A percentile compares a stretch with the other conserved stretches of the same genome.
Conservation (phyloP, 1,140 invertebrate genomes). For the Belonocnema kinseyi region DNA sequence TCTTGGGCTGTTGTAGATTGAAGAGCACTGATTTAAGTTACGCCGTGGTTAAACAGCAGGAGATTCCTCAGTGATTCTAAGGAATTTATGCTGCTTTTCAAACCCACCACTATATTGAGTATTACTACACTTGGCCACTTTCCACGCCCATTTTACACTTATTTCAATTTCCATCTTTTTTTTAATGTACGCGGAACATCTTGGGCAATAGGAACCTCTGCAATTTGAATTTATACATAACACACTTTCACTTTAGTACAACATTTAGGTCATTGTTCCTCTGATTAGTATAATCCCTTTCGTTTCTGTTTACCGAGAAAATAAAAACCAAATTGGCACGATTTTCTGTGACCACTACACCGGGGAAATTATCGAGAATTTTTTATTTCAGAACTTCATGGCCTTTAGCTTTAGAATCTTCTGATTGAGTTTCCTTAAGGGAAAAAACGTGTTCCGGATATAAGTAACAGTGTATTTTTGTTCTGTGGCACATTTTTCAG, state of each 20-base stretch:
- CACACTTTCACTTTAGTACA: background rate
- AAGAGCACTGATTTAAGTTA: constrained; percentile 50
- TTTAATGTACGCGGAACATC: background rate
- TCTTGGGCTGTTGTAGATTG: constrained; percentile 46
- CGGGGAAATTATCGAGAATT: no score
- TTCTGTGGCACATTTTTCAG: no score
- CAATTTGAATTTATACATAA: constrained; percentile 5
- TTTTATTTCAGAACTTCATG: no score
- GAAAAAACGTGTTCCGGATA: no score
- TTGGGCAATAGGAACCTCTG: constrained; percentile 17
- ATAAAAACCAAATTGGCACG: background rate
- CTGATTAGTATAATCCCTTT: background rate
- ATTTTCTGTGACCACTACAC: background rate
- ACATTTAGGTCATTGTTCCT: background rate
- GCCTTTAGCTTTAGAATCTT: no score
- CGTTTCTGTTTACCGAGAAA: background rate
- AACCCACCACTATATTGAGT: constrained; percentile 30
- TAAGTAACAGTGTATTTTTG: no score
- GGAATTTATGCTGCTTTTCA: constrained; percentile 44
- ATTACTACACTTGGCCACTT: constrained; percentile 11
- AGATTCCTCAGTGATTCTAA: constrained; percentile 45
- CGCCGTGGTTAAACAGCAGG: constrained; percentile 46
- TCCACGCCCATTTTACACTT: background rate
- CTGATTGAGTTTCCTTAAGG: no score
- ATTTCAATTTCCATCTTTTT: constrained; percentile 13